These are phyloP conservation scores for Scleropages formosus DNA, from an alignment of 2,797 vertebrate species.

Conservation along the genomic window DNA sequence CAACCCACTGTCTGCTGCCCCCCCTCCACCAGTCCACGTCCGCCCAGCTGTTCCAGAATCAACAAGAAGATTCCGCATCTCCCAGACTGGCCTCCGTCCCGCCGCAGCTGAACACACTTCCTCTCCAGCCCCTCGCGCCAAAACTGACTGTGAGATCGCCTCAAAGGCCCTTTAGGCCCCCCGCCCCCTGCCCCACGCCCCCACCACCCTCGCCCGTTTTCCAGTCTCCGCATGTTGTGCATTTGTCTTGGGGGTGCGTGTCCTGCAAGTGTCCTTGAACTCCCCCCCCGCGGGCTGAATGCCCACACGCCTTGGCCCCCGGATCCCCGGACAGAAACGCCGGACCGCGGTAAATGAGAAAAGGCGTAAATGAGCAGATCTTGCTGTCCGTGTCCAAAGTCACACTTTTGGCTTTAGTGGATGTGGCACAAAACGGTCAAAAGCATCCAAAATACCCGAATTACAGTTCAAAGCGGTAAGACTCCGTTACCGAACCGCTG, in stretches of 20 bases:
- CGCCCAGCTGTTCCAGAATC: conserved; percentile 46
- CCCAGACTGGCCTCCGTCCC: conserved; percentile 19
- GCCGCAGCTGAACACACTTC: conserved; percentile 47
- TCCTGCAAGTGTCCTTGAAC: conserved; percentile 7
- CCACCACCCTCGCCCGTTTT: conserved; percentile 6
- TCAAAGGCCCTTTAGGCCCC: conserved; percentile 29
- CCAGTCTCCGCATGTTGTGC: neutral
- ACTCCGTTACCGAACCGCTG: neutral
- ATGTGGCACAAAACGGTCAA: no score
- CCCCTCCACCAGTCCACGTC: conserved; percentile 44
- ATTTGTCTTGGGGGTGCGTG: conserved; percentile 1
- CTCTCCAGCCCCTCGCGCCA: conserved; percentile 58
- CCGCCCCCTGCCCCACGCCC: neutral
- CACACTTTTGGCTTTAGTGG: neutral
- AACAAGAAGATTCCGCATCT: conserved; percentile 45
- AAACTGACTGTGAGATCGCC: conserved; percentile 54
- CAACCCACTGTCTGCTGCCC: conserved; percentile 17
- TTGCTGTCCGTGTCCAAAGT: neutral
- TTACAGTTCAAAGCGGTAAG: neutral
- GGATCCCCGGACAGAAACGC: neutral
- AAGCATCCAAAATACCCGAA: conserved; percentile 4
- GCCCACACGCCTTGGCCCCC: no score
- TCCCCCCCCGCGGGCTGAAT: no score
- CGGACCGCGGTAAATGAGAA: no score
- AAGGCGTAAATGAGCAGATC: no score